Percentiles rank a stretch among this genome's conserved stretches.
Conservation (phyloP, 2,888 invertebrate species). For the Carterocephalus palaemon region DNA sequence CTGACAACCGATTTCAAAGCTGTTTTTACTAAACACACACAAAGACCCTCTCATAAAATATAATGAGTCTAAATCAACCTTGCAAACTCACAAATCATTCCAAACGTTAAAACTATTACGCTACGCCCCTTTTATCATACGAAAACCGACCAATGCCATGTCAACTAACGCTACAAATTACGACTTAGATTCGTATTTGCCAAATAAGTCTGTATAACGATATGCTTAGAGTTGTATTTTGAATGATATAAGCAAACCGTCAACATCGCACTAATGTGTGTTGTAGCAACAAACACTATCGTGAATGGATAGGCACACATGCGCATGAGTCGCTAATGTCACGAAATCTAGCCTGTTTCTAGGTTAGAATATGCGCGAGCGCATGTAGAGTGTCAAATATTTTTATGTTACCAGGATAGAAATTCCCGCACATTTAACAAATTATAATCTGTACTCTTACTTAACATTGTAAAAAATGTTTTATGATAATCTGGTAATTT, state of each 20-base stretch:
- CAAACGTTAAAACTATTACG: conserved; percentile 53
- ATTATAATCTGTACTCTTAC: too few relatives aligned
- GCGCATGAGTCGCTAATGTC: conserved; percentile 54
- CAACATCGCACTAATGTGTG: conserved; percentile 40
- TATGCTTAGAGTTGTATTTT: conserved; percentile 29
- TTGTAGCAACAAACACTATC: conserved; percentile 46
- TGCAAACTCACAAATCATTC: conserved; percentile 47
- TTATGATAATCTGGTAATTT: too few relatives aligned
- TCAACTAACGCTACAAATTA: conserved; percentile 49
- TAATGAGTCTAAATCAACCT: conserved; percentile 30
- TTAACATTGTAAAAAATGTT: too few relatives aligned
- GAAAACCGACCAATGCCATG: conserved; percentile 73
- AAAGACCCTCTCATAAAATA: conserved; percentile 18
- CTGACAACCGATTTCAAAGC: conserved; percentile 25
- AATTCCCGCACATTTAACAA: too few relatives aligned
- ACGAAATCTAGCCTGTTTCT: conserved; percentile 75
- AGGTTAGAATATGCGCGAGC: conserved; percentile 72
- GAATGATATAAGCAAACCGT: conserved; percentile 26
- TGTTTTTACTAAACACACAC: conserved; percentile 29
- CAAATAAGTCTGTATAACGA: conserved; percentile 26
- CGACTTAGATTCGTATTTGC: conserved; percentile 28
- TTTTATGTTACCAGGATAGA: background rate
- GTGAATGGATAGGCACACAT: conserved; percentile 53
- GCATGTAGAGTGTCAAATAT: conserved; percentile 47
- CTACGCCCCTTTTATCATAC: conserved; percentile 72